These are phyloP conservation scores for Ginglymostoma cirratum DNA, from an alignment of 2,113 vertebrate species.

Conservation along the genomic window DNA sequence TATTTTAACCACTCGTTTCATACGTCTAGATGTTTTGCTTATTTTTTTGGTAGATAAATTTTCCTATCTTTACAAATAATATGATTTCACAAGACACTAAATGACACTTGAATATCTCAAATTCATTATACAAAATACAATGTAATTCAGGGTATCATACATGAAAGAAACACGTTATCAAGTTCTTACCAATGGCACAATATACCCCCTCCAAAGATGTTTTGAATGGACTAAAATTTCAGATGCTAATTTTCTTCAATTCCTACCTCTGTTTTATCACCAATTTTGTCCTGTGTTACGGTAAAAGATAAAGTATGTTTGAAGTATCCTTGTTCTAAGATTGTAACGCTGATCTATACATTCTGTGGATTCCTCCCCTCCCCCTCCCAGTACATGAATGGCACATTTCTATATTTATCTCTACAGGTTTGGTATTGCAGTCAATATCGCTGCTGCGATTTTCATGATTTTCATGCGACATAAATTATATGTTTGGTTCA, in stretches of 20 bases:
- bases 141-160: background rate
- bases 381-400: no score
- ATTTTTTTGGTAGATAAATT: no score
- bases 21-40: no score
- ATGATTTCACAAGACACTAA: background rate
- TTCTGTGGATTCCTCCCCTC: background rate
- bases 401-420: background rate
- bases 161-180: background rate
- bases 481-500: background rate
- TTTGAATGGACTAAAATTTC: background rate
- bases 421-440: background rate
- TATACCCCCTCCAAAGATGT: background rate
- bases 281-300: background rate
- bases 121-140: background rate
- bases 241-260: background rate
- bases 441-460: background rate
- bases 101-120: background rate
- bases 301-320: slow-evolving; percentile 14
- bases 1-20: no score
- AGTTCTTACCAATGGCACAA: background rate
- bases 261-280: slow-evolving; percentile 9
- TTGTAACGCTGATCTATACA: background rate
- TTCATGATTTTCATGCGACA: no score
- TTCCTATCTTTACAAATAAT: background rate
- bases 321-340: background rate